Evolutionary conservation across 2,888 invertebrate species (phyloP).

Genomic region (Yponomeuta malinellus): DNA sequence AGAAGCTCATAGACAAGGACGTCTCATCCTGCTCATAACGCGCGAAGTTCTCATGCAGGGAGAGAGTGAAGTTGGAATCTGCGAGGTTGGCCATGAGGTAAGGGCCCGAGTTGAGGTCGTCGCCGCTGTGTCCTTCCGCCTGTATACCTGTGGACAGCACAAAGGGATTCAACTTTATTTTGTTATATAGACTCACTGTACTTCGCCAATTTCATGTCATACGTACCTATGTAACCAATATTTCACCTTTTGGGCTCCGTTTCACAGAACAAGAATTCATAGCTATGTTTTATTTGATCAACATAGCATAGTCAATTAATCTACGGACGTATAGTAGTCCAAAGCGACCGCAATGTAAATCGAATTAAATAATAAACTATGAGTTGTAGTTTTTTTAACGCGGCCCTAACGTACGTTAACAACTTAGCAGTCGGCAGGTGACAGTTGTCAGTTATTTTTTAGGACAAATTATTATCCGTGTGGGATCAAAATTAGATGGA

Average conservation of each 20-base stretch:
- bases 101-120: conserved; percentile 37
- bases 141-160: conserved; percentile 33
- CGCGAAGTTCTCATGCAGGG: conserved; percentile 38
- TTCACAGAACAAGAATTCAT: too few relatives aligned
- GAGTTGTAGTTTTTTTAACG: too few relatives aligned
- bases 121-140: conserved; percentile 27
- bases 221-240: not conserved
- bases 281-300: too few relatives aligned
- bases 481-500: too few relatives aligned
- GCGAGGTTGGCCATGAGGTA: conserved; percentile 36
- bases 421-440: too few relatives aligned
- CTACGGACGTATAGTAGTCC: too few relatives aligned
- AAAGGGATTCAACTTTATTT: not conserved
- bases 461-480: too few relatives aligned
- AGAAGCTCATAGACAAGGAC: conserved; percentile 30
- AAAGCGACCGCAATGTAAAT: too few relatives aligned
- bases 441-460: too few relatives aligned
- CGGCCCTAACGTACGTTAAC: too few relatives aligned
- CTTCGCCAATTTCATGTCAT: not conserved
- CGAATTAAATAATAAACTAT: too few relatives aligned
- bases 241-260: not conserved
- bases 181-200: not conserved
- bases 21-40: conserved; percentile 57
- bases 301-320: too few relatives aligned
- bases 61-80: conserved; percentile 36